Conservation (phyloP, 2,888 invertebrate species). For the Cacoxenus indagator region DNA sequence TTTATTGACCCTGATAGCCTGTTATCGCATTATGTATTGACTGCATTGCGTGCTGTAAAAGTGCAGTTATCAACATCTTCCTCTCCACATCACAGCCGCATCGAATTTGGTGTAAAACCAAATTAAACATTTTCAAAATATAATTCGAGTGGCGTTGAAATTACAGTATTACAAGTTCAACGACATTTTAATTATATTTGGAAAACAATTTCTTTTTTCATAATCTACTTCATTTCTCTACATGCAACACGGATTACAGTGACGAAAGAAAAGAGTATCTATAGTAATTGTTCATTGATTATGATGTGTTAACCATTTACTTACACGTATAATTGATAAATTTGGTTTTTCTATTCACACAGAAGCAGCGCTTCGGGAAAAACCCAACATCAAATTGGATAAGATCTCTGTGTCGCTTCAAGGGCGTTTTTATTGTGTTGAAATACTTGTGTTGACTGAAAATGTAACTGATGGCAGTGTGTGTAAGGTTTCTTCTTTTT, state of each 20-base stretch:
- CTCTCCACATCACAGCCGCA: neutral
- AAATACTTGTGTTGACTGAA: neutral
- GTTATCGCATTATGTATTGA: neutral
- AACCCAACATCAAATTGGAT: neutral
- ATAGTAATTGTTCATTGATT: slow-evolving; percentile 15
- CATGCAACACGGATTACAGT: neutral
- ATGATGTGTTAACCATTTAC: slow-evolving; percentile 14
- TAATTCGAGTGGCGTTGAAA: neutral
- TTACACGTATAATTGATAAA: neutral
- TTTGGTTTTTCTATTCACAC: neutral
- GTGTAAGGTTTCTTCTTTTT: neutral
- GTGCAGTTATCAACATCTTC: too few species aligned
- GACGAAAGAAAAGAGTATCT: neutral
- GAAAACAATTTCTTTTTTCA: neutral
- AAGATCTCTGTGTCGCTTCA: neutral
- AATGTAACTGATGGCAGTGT: neutral
- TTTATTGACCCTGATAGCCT: neutral
- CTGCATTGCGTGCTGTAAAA: neutral
- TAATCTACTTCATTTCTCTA: neutral
- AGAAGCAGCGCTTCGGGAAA: neutral
- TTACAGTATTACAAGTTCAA: slow-evolving; percentile 6
- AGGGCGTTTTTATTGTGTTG: neutral
- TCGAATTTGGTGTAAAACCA: neutral
- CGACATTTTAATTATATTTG: slow-evolving; percentile 14
- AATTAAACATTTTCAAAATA: neutral